Evolutionary conservation across 2,797 vertebrate genomes (phyloP), one percentile per base, ranked within the genome.

Genomic region (Pangasius mekongensis): DNA sequence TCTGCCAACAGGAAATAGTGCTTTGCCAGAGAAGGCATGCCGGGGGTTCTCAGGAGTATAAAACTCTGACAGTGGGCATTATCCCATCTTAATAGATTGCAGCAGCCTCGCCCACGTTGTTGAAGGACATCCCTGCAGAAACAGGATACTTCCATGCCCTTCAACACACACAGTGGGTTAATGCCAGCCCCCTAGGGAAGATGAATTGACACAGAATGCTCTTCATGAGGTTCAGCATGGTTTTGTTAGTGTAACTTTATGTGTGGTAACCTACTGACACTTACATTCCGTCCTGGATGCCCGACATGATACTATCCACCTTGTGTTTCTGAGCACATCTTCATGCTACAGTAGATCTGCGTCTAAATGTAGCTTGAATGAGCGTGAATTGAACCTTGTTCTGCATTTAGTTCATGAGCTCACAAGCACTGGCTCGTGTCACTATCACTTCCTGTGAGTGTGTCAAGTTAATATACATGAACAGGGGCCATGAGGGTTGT

Each of bases 321-420:
- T 88, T 73, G 52, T 14, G 39, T 54, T 89, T 86, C 73, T 87
- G 36, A 89, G 88, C 22, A 81, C 89, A 87, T 89, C 66, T 73
- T 86, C 60, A 73, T 73, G 10, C 49, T 92, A 83, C 82, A 85
- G 66, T 54, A 71, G 84, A 8, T 69, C 80, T 90, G 90, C 88
- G 20, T 92, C 94, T 95, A 94, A 94, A 93, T 92, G 91, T 94
- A 94, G 88, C 90, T 83, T 88, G 78, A 92, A 89, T 87, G 91
- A 93, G 87, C 86, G 91, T 93, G 84, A 91, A 90, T 87, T 87
- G 43, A 52, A 69, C 89, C 88, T 90, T 77, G 85, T 67, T 86
- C 87, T 91, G 83, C 78, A 86, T 94, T 92, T 93, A 93, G 95
- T 93, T 92, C 91, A 58, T 94, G 93, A 94, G 93, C 93, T 95